Evolutionary conservation across 2,888 invertebrate species (phyloP), one percentile per base, ranked within the genome.

Genomic region (Eremobia ochroleuca): DNA sequence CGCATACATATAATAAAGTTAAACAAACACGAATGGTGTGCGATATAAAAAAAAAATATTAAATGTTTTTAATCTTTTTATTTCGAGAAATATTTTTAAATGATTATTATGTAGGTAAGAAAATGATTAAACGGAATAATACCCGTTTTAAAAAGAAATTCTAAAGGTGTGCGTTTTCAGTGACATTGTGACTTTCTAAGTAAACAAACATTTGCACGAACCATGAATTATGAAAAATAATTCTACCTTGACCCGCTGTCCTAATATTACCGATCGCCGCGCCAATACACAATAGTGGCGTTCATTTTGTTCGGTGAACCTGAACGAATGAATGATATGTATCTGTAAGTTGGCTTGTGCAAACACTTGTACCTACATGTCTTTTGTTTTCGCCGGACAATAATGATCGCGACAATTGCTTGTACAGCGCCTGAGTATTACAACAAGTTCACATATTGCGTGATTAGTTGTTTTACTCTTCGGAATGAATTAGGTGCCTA

Each of bases 211-310:
- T 28, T 58, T 3, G 6, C 8, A 28, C 31, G 4, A 59, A 9
- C 21, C 1, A 21, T 4, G 21, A 59, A 59, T 18, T 59, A 28
- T 8, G 8, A 59, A 31, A 59, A 59, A 6, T 11, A 49, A 25
- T 52, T 52, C 3, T 3, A 52, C 52, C 3, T 25, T 52, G 11
- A 55, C n/a, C n/a, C 13, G 11, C 55, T 55, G 55, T 55, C n/a
- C 55, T 13, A n/a, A n/a, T 4, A 52, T 55, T 11, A 4, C 8
- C 2, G 25, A 49, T 1, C 8, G 49, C 9, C 25, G 2, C 25
- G 0, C 11, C 0, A n/a, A 52, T 2, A 8, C 0, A 4, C n/a
- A n/a, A 52, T 25, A 9, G 52, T 52, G 9, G 25, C n/a, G 52
- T 52, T 52, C 9, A 28, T 55, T 55, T 55, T 55, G 25, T 55